Evolutionary conservation across 1,140 invertebrate genomes (phyloP).

Genomic region (Melipona quadrifasciata): DNA sequence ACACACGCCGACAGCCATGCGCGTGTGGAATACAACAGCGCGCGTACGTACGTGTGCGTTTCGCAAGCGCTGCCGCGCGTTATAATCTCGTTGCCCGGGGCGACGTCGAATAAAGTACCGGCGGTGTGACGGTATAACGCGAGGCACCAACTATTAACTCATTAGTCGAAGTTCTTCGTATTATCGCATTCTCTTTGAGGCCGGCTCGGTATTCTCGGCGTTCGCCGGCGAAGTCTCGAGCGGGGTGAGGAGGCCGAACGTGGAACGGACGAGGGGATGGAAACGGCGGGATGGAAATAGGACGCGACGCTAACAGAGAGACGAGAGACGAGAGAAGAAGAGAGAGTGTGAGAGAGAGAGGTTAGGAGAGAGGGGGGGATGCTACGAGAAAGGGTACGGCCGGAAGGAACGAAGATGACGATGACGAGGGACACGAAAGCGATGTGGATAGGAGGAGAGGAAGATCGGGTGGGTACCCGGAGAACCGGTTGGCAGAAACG

Average conservation of each 20-base stretch:
- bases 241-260: slow-evolving; percentile 44
- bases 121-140: slow-evolving; percentile 64
- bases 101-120: slow-evolving; percentile 69
- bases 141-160: slow-evolving; percentile 79
- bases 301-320: slow-evolving; percentile 58
- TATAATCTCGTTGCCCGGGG: slow-evolving; percentile 68
- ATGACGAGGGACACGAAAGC: slow-evolving; percentile 37
- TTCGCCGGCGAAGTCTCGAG: slow-evolving; percentile 37
- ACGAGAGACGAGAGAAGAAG: slow-evolving; percentile 20
- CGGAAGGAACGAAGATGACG: slow-evolving; percentile 37
- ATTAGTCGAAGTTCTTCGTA: slow-evolving; percentile 80
- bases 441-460: slow-evolving; percentile 6
- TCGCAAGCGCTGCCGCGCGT: slow-evolving; percentile 43
- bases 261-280: slow-evolving; percentile 52
- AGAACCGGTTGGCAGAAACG: slow-evolving; percentile 41
- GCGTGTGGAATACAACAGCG: not conserved
- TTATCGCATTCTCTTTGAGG: slow-evolving; percentile 81
- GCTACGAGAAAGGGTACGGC: slow-evolving; percentile 9
- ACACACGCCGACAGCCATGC: too few species aligned
- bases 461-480: not conserved
- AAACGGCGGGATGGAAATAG: slow-evolving; percentile 61
- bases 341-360: slow-evolving; percentile 35
- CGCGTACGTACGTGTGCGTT: not conserved
- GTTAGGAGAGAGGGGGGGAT: slow-evolving; percentile 23
- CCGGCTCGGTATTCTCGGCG: slow-evolving; percentile 69